Conservation (phyloP, 2,888 invertebrate genomes). For the Pristionchus exspectatus region DNA sequence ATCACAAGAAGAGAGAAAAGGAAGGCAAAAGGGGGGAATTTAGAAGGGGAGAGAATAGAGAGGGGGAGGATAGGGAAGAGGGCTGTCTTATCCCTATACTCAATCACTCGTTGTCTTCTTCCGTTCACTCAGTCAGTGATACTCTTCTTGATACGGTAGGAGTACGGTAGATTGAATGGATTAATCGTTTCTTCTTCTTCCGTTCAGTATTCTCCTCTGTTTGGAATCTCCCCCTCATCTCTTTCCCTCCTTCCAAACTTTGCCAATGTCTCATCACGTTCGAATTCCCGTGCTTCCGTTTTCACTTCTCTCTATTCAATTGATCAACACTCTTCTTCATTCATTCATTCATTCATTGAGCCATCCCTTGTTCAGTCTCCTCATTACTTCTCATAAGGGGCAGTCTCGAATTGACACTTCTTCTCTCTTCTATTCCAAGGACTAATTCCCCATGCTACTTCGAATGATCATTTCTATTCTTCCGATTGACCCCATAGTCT, state of each 20-base stretch:
- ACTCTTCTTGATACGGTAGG: background rate
- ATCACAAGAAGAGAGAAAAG: conserved; percentile 48
- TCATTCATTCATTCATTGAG: background rate
- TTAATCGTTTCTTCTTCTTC: background rate
- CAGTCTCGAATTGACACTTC: conserved; percentile 26
- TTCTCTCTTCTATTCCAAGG: background rate
- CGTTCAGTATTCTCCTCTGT: conserved; percentile 20
- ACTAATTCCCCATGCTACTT: background rate
- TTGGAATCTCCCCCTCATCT: conserved; percentile 12
- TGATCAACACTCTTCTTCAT: background rate
- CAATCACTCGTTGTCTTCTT: conserved; percentile 4
- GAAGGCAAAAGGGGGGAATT: conserved; percentile 41
- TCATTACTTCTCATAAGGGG: background rate
- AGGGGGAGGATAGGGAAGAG: conserved; percentile 35
- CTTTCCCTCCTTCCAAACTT: conserved; percentile 15
- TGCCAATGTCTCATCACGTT: conserved; percentile 43
- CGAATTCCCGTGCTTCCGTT: background rate
- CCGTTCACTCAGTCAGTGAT: background rate
- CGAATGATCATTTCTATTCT: background rate
- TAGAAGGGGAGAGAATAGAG: conserved; percentile 45
- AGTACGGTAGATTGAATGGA: background rate
- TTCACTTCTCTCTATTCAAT: background rate
- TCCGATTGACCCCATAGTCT: conserved; percentile 19
- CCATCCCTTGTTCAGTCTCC: background rate
- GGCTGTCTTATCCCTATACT: conserved; percentile 23